Evolutionary conservation across 1,140 invertebrate genomes (phyloP), one percentile per base, ranked within the genome.

Genomic region (Nomia melanderi): DNA sequence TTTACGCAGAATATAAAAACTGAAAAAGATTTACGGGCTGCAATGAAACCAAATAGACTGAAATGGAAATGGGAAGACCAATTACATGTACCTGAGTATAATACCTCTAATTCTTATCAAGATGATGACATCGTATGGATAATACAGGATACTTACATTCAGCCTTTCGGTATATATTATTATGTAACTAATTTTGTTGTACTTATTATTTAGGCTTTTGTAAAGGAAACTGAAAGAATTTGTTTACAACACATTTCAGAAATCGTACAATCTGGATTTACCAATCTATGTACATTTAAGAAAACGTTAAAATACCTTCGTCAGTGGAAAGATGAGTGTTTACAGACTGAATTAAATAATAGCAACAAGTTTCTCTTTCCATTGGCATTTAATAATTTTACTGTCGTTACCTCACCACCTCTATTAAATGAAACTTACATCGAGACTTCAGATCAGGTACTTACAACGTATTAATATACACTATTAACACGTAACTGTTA

Each of bases 231-330:
- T 50, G 17, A n/a, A n/a, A n/a, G n/a, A n/a, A n/a, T n/a, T 27
- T 71, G 31, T 47, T 69, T 67, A 47, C 71, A 8, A 64, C 50
- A n/a, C 39, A 60, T 64, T 79, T 76, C 39, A 93, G 93, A 92
- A 76, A 50, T 93, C 36, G 79, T 86, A 59, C 89, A 90, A 69
- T 88, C 81, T 64, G 93, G 93, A 75, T 90, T 93, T 71, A 90
- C 87, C 7, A 83, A 82, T 66, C 67, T 84, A 6, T 93, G 93
- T 78, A 70, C 85, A 41, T 89, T 91, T 31, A 90, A 88, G 56
- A 92, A 91, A 77, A 78, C 81, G 63, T 60, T 93, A 14, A 86
- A 76, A 74, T 94, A 91, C 88, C 85, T 94, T 29, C 82, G 90
- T 79, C 79, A 93, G 65, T 90, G 89, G 78, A 89, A 91, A 77